These are phyloP conservation scores for Mactra quadrangularis DNA, from an alignment of 1,140 invertebrate species.

Conservation along the genomic window DNA sequence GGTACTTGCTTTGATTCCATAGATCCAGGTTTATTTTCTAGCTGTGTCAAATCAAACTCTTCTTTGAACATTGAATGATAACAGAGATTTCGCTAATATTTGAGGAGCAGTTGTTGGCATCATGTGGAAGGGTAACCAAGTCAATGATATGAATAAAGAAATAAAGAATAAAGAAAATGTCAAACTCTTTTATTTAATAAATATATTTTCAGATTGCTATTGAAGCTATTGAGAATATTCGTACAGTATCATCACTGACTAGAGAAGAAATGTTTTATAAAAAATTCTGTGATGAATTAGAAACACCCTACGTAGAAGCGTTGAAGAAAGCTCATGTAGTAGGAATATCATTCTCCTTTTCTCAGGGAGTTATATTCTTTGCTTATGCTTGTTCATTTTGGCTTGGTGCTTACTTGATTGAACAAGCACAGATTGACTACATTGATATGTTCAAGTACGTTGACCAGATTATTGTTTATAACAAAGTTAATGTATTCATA, in stretches of 20 bases:
- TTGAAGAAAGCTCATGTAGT: conserved; percentile 87
- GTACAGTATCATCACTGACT: conserved; percentile 85
- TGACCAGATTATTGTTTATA: no score
- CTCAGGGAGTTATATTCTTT: conserved; percentile 90
- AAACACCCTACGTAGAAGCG: conserved; percentile 71
- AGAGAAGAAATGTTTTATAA: conserved; percentile 83
- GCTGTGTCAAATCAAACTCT: no score
- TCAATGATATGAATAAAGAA: no score
- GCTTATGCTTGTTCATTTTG: conserved; percentile 91
- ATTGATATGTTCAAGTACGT: conserved; percentile 91
- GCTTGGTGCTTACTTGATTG: conserved; percentile 91
- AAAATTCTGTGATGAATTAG: conserved; percentile 53
- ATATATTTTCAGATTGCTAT: conserved; percentile 82
- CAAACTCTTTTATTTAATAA: no score
- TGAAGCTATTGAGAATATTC: conserved; percentile 85
- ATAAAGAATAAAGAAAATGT: no score
- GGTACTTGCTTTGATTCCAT: no score
- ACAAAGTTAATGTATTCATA: no score
- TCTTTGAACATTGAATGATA: no score
- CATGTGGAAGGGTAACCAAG: no score
- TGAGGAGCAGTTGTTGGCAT: no score
- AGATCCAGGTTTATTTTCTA: no score
- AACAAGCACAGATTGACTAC: conserved; percentile 87
- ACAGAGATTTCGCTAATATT: no score
- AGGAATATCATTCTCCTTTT: conserved; percentile 90